phyloP scores from a whole-genome alignment of 2,113 vertebrate genomes.

The Sakesphorus luctuosus region DNA sequence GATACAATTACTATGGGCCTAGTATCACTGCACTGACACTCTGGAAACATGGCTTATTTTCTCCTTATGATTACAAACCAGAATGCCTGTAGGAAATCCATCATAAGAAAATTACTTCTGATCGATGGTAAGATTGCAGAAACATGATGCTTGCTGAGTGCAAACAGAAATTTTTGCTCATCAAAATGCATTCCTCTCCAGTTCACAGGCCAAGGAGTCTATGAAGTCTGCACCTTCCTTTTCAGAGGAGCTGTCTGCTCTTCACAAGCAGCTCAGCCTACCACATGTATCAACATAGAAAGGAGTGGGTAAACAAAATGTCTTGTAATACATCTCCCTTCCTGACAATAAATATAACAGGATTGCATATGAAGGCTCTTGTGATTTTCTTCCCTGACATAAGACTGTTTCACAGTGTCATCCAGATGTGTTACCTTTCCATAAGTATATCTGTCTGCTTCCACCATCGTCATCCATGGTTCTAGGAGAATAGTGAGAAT shows the following conservation, averaged over 20 bases:
- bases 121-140: neutral
- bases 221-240: neutral
- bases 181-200: neutral
- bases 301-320: neutral
- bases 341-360: neutral
- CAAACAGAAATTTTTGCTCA: neutral
- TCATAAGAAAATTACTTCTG: neutral
- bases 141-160: neutral
- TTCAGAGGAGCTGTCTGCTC: neutral
- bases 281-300: neutral
- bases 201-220: neutral
- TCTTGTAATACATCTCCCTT: neutral
- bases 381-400: neutral
- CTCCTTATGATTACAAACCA: neutral
- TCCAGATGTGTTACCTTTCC: slow-evolving; percentile 73
- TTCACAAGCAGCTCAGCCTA: neutral
- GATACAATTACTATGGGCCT: neutral
- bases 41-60: neutral
- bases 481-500: slow-evolving; percentile 82
- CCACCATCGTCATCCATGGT: slow-evolving; percentile 84
- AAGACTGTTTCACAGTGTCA: neutral
- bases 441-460: slow-evolving; percentile 73
- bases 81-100: neutral
- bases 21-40: neutral
- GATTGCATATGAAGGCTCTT: neutral